Percentiles rank a stretch among this genome's conserved stretches.
phyloP scores from a whole-genome alignment of 2,113 vertebrate genomes.

The Ophiodon elongatus region DNA sequence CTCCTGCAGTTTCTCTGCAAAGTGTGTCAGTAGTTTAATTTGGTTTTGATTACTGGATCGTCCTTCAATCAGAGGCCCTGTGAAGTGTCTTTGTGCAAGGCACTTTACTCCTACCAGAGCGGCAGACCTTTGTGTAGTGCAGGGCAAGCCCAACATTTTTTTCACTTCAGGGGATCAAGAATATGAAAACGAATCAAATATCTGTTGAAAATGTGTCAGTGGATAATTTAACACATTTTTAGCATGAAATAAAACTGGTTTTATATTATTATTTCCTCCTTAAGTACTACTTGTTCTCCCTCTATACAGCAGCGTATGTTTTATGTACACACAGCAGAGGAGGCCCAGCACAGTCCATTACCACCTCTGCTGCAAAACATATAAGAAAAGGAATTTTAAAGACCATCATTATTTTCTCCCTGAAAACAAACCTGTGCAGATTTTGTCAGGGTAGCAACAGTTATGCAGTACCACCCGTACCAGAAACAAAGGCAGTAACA shows the following conservation, averaged over 20 bases:
- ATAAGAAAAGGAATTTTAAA: background rate
- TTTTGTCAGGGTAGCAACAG: background rate
- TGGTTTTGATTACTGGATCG: constrained; percentile 27
- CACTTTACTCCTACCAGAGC: constrained; percentile 27
- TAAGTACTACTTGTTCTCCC: background rate
- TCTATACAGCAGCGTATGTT: background rate
- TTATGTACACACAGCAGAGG: constrained; percentile 6
- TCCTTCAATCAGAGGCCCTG: constrained; percentile 34
- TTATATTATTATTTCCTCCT: background rate
- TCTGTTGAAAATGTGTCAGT: background rate
- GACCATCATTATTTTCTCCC: constrained; percentile 1
- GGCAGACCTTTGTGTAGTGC: constrained; percentile 22
- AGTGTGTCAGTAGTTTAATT: constrained; percentile 40
- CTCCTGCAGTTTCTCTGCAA: constrained; percentile 12
- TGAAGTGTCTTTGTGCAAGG: constrained; percentile 29
- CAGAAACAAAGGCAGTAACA: no score
- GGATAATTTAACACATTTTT: background rate
- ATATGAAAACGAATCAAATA: constrained; percentile 2
- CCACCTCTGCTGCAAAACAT: background rate
- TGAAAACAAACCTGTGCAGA: background rate
- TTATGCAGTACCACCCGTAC: background rate
- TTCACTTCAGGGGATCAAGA: constrained; percentile 1
- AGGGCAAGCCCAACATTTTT: background rate
- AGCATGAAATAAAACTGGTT: constrained; percentile 17
- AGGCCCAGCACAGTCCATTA: constrained; percentile 3